Conservation (phyloP, 1,140 invertebrate genomes). For the Drosophila pseudoobscura region DNA sequence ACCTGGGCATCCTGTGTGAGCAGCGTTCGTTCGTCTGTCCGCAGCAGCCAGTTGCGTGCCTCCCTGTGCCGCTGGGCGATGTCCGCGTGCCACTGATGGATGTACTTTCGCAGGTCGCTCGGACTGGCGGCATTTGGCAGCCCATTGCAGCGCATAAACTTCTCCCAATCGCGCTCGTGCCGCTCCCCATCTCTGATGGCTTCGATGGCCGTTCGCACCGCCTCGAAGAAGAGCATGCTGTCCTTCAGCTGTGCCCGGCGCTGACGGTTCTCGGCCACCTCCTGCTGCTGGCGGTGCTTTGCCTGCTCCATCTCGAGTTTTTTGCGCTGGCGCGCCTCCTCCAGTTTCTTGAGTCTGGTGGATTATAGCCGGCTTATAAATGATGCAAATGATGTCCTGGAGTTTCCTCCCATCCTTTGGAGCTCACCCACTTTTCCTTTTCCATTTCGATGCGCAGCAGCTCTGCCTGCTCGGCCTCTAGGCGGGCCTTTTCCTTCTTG, state of each 20-base stretch:
- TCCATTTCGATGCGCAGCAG: conserved; percentile 83
- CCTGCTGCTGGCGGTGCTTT: conserved; percentile 73
- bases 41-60: conserved; percentile 79
- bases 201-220: conserved; percentile 63
- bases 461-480: conserved; percentile 83
- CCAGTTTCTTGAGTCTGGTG: conserved; percentile 71
- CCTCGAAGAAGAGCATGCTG: conserved; percentile 70
- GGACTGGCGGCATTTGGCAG: conserved; percentile 86
- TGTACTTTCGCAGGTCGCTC: conserved; percentile 86
- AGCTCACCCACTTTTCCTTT: conserved; percentile 73
- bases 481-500: conserved; percentile 83
- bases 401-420: not conserved
- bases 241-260: conserved; percentile 69
- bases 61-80: conserved; percentile 84
- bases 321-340: conserved; percentile 78
- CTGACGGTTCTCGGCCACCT: conserved; percentile 74
- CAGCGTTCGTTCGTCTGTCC: conserved; percentile 80
- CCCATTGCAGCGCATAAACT: conserved; percentile 86
- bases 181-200: conserved; percentile 66
- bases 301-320: conserved; percentile 81
- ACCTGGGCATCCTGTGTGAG: conserved; percentile 76
- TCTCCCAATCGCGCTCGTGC: conserved; percentile 85
- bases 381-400: not conserved
- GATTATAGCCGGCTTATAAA: too few relatives aligned
- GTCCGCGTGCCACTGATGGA: conserved; percentile 86